Evolutionary conservation across 2,113 vertebrate genomes (phyloP).

Genomic region (Lepidothrix coronata): DNA sequence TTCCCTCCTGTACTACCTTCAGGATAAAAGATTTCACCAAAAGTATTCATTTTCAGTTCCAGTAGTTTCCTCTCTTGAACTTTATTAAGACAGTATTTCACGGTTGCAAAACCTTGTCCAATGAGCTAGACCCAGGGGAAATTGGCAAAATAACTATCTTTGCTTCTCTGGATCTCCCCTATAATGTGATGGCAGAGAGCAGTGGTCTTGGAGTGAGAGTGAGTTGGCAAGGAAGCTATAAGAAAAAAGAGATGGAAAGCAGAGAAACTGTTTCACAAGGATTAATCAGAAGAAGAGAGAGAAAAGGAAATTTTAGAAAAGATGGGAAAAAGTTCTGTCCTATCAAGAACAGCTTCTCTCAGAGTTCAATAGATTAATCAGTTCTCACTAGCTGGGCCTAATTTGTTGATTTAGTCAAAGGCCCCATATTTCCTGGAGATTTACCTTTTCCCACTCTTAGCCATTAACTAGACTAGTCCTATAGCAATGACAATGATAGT

Average conservation of each 20-base stretch:
- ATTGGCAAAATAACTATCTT: not conserved
- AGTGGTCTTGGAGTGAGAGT: not conserved
- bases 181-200: not conserved
- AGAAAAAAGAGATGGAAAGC: not conserved
- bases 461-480: not conserved
- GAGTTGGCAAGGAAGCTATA: not conserved
- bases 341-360: not conserved
- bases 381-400: not conserved
- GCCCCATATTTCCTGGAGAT: not conserved
- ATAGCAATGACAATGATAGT: not conserved
- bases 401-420: not conserved
- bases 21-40: not conserved
- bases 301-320: not conserved
- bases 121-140: not conserved
- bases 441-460: not conserved
- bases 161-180: not conserved
- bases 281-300: not conserved
- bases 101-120: not conserved
- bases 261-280: not conserved
- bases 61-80: not conserved
- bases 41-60: not conserved
- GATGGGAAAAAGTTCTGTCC: accelerated
- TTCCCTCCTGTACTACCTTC: not conserved
- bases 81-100: slow-evolving; percentile 4
- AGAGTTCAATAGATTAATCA: not conserved